Conservation (phyloP, 2,888 invertebrate genomes). For the Parnassius glacialis region DNA sequence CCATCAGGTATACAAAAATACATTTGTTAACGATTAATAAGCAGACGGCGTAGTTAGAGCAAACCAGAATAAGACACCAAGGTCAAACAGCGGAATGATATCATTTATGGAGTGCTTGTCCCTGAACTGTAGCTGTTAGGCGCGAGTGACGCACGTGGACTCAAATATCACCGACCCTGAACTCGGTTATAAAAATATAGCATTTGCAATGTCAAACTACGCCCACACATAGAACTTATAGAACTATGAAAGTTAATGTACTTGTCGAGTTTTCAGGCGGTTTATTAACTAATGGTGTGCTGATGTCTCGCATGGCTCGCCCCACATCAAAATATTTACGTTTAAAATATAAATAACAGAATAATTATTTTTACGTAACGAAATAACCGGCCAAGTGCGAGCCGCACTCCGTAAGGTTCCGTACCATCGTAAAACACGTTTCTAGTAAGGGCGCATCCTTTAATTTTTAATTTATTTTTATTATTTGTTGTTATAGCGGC, state of each 20-base stretch:
- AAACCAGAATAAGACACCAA: conserved; percentile 75
- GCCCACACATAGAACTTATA: conserved; percentile 33
- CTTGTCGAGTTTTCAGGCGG: no score
- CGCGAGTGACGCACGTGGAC: conserved; percentile 72
- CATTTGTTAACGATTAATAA: conserved; percentile 48
- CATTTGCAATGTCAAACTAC: conserved; percentile 47
- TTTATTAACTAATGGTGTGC: no score
- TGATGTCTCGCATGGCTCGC: no score
- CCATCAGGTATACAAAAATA: conserved; percentile 3
- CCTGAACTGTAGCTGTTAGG: conserved; percentile 65
- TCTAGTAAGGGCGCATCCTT: no score
- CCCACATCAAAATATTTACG: no score
- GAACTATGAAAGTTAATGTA: not conserved
- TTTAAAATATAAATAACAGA: no score
- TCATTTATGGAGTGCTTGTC: conserved; percentile 74
- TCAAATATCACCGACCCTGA: conserved; percentile 67
- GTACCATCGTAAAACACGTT: no score
- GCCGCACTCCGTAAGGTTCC: no score
- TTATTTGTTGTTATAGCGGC: no score
- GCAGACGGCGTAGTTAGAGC: conserved; percentile 71
- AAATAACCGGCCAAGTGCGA: no score
- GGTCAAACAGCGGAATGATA: conserved; percentile 68
- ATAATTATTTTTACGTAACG: no score
- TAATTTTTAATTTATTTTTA: no score
- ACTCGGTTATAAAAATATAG: conserved; percentile 65